Evolutionary conservation across 1,140 invertebrate species (phyloP), one percentile per base, ranked within the genome.

Genomic region (Drosophila truncata): DNA sequence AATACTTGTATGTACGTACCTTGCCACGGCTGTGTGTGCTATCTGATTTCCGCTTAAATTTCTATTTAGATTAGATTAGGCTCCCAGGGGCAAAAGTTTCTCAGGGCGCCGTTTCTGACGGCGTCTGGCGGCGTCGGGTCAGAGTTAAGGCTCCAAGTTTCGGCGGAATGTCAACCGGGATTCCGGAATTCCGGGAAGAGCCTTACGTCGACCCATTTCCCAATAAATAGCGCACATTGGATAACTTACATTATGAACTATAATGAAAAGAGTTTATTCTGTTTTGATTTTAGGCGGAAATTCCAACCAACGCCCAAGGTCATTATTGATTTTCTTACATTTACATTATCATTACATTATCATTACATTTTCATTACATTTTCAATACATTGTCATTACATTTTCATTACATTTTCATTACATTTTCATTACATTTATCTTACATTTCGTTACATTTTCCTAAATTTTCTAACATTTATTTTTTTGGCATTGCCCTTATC

Each of bases 21-120:
- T n/a, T n/a, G n/a, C 18, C 31, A 27, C 25, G 35, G n/a, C 25
- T 27, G n/a, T 41, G 66, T 27, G n/a, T 41, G 66, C 69, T 58
- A 70, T 72, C 65, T 41, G 52, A 58, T 72, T 72, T 72, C 65
- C 69, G 65, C n/a, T 59, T 71, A 71, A 71, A 41, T 59, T 59
- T 59, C 50, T 27, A 72, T 49, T 41, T 41, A 59, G 29, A 59
- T 59, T 71, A 71, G 69, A 71, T 71, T 46, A 55, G n/a, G 31
- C 61, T 16, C 46, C 44, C 4, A 55, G 27, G 25, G 33, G 23
- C 29, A 55, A 46, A 37, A 67, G 16, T 71, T 64, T 64, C 18
- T n/a, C 33, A 55, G 33, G 59, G 27, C 39, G 25, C 46, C 14
- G 25, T 16, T n/a, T n/a, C n/a, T n/a, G n/a, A n/a, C n/a, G n/a